Conservation (phyloP, 2,888 invertebrate species). For the Monopis laevigella region DNA sequence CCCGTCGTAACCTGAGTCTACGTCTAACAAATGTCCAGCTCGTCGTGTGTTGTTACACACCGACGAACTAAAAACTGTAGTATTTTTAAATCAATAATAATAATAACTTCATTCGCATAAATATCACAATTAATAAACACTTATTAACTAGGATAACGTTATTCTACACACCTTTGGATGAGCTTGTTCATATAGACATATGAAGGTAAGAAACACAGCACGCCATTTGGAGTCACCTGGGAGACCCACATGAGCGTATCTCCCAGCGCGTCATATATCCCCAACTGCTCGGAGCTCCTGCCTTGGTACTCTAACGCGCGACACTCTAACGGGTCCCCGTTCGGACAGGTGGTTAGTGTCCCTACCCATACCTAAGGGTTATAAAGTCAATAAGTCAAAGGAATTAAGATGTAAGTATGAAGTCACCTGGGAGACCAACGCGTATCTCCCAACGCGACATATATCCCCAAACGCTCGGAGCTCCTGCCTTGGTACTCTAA, state of each 20-base stretch:
- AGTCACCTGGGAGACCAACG: too few relatives aligned
- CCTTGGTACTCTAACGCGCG: conserved; percentile 33
- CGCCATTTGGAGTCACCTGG: conserved; percentile 71
- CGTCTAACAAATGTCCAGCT: too few relatives aligned
- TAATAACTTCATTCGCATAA: too few relatives aligned
- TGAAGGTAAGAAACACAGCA: conserved; percentile 80
- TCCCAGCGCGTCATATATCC: conserved; percentile 73
- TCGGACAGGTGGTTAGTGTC: conserved; percentile 54
- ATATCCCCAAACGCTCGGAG: conserved; percentile 35
- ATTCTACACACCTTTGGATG: conserved; percentile 28
- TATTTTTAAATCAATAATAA: too few relatives aligned
- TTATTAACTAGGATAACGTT: too few relatives aligned
- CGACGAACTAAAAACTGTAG: too few relatives aligned
- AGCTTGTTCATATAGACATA: conserved; percentile 71
- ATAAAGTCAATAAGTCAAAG: too few relatives aligned
- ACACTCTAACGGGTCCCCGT: conserved; percentile 29
- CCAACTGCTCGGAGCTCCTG: conserved; percentile 22
- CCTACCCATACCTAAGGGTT: conserved; percentile 76
- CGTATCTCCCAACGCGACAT: conserved; percentile 78
- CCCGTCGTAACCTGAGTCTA: too few relatives aligned
- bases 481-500: conserved; percentile 29
- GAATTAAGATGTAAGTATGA: too few relatives aligned
- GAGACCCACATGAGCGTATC: conserved; percentile 60
- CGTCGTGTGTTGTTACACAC: too few relatives aligned
- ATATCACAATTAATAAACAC: too few relatives aligned